Percentiles rank a stretch among this genome's conserved stretches.
phyloP scores from a whole-genome alignment of 2,888 invertebrate genomes.

The Periphyllus acericola region DNA sequence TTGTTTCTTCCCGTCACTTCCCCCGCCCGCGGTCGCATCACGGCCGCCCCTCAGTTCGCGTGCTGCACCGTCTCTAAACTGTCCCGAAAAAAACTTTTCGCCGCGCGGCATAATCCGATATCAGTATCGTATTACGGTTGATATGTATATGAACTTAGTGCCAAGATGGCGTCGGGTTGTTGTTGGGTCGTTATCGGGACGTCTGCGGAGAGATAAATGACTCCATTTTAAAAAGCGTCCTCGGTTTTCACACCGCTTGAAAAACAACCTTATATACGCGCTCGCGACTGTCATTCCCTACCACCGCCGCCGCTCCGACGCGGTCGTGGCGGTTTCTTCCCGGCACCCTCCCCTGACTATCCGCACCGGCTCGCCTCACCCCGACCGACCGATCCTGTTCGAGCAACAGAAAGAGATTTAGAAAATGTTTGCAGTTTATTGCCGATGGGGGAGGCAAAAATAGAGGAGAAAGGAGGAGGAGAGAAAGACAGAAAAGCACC shows the following conservation, averaged over 20 bases:
- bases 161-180: slow-evolving; percentile 62
- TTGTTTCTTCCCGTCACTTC: not conserved
- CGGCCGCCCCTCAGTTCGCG: not conserved
- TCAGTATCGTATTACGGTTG: slow-evolving; percentile 60
- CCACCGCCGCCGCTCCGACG: not conserved
- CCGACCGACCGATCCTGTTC: not conserved
- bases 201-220: slow-evolving; percentile 61
- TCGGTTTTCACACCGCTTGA: slow-evolving; percentile 59
- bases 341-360: not conserved
- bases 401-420: slow-evolving; percentile 49
- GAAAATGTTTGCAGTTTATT: slow-evolving; percentile 60
- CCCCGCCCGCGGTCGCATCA: not conserved
- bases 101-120: slow-evolving; percentile 57
- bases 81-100: slow-evolving; percentile 50
- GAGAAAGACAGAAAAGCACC: slow-evolving; percentile 15
- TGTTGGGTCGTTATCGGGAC: slow-evolving; percentile 62
- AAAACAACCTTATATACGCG: slow-evolving; percentile 51
- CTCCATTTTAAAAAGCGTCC: slow-evolving; percentile 61
- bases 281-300: slow-evolving; percentile 33
- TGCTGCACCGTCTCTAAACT: slow-evolving; percentile 36
- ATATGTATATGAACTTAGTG: slow-evolving; percentile 60
- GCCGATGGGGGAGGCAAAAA: not conserved
- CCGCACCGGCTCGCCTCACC: not conserved
- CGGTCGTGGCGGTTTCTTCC: slow-evolving; percentile 3
- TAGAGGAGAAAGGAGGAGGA: not conserved